A percentile compares a stretch with the other conserved stretches of the same genome.
These are phyloP conservation scores for Laticauda laticaudata DNA, from an alignment of 2,113 vertebrate species.

Conservation along the genomic window DNA sequence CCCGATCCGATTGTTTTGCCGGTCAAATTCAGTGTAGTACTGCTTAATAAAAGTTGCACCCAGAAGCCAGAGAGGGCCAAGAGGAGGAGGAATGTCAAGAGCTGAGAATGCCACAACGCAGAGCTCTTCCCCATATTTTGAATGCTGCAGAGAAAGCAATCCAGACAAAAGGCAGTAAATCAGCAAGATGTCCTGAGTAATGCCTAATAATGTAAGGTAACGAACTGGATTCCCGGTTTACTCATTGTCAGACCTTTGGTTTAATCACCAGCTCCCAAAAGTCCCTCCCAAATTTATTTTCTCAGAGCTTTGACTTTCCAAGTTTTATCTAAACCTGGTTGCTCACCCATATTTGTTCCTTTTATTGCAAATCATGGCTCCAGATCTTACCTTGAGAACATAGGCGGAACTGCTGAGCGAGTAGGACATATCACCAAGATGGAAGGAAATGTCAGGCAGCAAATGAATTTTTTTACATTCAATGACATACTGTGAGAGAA, in stretches of 20 bases:
- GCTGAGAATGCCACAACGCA: constrained; percentile 85
- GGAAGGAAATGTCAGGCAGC: constrained; percentile 89
- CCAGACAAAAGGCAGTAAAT: rapidly evolving
- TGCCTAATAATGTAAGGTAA: background rate
- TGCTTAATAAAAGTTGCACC: constrained; percentile 93
- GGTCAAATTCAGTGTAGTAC: constrained; percentile 95
- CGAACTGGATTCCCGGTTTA: background rate
- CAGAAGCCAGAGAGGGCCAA: constrained; percentile 90
- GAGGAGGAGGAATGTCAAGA: constrained; percentile 87
- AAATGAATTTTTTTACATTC: constrained; percentile 81
- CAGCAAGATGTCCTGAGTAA: background rate
- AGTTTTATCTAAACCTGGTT: background rate
- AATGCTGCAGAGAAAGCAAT: constrained; percentile 71
- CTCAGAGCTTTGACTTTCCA: background rate
- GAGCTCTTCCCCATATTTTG: constrained; percentile 77
- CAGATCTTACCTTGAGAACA: constrained; percentile 78
- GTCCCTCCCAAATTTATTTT: background rate
- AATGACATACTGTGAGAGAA: constrained; percentile 79
- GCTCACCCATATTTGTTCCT: background rate
- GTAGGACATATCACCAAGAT: constrained; percentile 83
- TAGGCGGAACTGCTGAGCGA: constrained; percentile 82
- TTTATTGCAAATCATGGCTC: background rate
- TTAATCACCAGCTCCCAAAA: background rate
- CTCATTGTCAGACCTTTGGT: background rate
- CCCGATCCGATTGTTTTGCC: constrained; percentile 88